phyloP scores from a whole-genome alignment of 2,113 vertebrate genomes.

The Ageneiosus marmoratus region DNA sequence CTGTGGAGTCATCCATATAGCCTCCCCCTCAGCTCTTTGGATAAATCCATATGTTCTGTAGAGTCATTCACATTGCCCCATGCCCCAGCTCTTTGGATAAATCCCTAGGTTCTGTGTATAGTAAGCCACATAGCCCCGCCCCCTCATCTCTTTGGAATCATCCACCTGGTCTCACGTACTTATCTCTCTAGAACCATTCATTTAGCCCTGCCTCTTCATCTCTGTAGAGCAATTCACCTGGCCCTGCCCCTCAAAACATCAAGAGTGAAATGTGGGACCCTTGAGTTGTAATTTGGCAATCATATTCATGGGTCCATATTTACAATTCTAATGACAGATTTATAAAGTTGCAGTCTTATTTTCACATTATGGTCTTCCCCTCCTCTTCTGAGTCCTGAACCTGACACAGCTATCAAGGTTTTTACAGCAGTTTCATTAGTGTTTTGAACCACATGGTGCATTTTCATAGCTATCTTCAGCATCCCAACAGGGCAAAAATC shows the following conservation, averaged over 20 bases:
- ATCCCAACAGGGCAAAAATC: conserved; percentile 55
- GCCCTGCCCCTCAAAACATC: background rate
- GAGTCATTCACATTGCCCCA: background rate
- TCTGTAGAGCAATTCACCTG: background rate
- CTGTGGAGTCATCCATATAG: background rate
- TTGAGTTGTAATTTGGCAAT: background rate
- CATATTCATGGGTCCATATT: background rate
- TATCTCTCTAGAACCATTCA: background rate
- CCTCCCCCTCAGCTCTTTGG: background rate
- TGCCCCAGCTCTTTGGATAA: background rate
- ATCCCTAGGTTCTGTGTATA: background rate
- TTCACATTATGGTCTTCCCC: background rate
- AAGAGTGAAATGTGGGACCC: background rate
- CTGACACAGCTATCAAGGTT: conserved; percentile 20
- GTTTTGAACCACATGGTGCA: conserved; percentile 16
- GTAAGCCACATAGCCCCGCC: background rate
- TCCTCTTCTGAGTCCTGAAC: conserved; percentile 44
- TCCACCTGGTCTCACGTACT: background rate
- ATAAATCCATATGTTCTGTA: too few species aligned
- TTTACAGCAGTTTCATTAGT: conserved; percentile 62
- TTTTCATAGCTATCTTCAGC: conserved; percentile 74
- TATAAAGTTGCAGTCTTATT: background rate
- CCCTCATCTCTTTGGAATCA: background rate
- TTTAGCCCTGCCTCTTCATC: background rate
- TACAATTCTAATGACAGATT: background rate